phyloP scores from a whole-genome alignment of 2,797 vertebrate species.

The Chrysocyon brachyurus region DNA sequence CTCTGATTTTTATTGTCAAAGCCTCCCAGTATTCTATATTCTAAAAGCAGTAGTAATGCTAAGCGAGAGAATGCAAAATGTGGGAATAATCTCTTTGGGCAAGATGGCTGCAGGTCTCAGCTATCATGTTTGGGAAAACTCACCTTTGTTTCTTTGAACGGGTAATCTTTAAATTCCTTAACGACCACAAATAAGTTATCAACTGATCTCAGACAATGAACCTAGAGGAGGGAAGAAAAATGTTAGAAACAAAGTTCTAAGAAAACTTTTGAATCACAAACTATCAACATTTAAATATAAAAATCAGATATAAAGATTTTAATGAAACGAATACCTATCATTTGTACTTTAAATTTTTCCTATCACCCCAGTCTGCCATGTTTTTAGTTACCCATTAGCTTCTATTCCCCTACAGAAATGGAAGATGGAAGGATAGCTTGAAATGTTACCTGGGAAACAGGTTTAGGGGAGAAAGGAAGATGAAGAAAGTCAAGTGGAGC shows the following conservation, averaged over 20 bases:
- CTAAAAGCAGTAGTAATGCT: slow-evolving; percentile 3
- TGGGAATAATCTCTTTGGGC: slow-evolving; percentile 27
- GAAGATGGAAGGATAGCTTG: neutral
- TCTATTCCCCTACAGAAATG: neutral
- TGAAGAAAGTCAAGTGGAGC: neutral
- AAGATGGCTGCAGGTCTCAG: slow-evolving; percentile 10
- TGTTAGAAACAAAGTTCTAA: neutral
- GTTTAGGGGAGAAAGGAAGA: neutral
- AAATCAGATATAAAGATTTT: slow-evolving; percentile 33
- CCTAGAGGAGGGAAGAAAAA: slow-evolving; percentile 87
- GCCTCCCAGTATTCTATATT: neutral
- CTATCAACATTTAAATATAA: slow-evolving; percentile 14
- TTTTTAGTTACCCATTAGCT: slow-evolving; percentile 9
- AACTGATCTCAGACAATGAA: slow-evolving; percentile 95
- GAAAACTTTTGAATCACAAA: slow-evolving; percentile 49
- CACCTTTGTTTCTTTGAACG: slow-evolving; percentile 96
- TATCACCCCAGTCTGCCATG: neutral
- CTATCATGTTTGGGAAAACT: slow-evolving; percentile 14
- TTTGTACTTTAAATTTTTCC: slow-evolving; percentile 8
- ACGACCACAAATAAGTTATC: slow-evolving; percentile 98
- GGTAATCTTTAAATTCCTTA: slow-evolving; percentile 93
- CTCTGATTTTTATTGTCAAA: slow-evolving; percentile 37
- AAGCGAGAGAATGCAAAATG: neutral
- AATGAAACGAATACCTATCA: neutral
- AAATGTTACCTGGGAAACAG: neutral